Conservation (phyloP, 2,888 invertebrate species). For the Bugulina stolonifera region DNA sequence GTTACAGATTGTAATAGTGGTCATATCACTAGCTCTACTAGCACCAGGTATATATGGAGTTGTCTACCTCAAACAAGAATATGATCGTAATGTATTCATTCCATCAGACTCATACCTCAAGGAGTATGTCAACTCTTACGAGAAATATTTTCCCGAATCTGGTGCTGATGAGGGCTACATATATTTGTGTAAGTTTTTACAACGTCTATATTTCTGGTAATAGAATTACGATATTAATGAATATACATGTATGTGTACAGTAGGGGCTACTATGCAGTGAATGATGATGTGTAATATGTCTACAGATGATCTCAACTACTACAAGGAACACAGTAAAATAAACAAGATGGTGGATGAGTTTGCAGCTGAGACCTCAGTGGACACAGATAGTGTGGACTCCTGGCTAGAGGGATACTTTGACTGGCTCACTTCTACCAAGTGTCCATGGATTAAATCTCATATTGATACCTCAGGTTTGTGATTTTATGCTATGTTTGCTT, state of each 20-base stretch:
- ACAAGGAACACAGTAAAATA: not conserved
- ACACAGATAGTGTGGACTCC: not conserved
- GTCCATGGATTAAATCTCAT: conserved; percentile 22
- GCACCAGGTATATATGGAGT: conserved; percentile 63
- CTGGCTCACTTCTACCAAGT: not conserved
- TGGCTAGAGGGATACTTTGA: conserved; percentile 5
- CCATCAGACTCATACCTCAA: conserved; percentile 66
- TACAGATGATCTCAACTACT: conserved; percentile 11
- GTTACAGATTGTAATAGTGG: conserved; percentile 58
- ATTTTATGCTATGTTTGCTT: too few relatives aligned
- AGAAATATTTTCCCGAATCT: conserved; percentile 62
- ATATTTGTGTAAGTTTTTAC: conserved; percentile 60
- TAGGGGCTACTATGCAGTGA: conserved; percentile 53
- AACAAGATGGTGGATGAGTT: not conserved
- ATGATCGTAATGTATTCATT: conserved; percentile 74
- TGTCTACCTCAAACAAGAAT: conserved; percentile 67
- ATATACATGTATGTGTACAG: too few relatives aligned
- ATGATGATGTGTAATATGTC: not conserved
- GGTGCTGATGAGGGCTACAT: conserved; percentile 61
- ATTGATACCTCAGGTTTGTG: not conserved
- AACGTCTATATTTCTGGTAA: too few relatives aligned
- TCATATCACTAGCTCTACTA: conserved; percentile 60
- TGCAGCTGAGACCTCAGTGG: not conserved
- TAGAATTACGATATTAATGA: too few relatives aligned
- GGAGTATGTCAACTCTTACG: conserved; percentile 59